Conservation (phyloP, 1,140 invertebrate genomes). For the Hyles vespertilio region DNA sequence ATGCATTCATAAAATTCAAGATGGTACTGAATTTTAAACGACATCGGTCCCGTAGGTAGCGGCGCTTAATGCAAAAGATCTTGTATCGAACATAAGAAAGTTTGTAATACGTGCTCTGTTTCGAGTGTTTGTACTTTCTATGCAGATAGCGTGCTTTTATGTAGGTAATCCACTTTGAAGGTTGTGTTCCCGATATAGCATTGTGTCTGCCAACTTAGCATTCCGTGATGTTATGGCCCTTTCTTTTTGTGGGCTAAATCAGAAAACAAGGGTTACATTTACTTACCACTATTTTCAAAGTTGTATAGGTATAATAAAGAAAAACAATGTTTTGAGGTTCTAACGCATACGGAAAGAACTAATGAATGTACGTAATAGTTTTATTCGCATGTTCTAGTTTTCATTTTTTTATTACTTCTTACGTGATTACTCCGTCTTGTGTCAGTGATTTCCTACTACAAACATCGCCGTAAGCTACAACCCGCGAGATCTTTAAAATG, state of each 20-base stretch:
- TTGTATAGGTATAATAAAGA: no score
- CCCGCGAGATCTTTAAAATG: no score
- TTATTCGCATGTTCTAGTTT: slow-evolving; percentile 3
- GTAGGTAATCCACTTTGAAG: slow-evolving; percentile 31
- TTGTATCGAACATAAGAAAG: slow-evolving; percentile 34
- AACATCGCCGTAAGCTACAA: no score
- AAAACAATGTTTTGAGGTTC: no score
- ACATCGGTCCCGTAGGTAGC: neutral
- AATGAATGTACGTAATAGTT: no score
- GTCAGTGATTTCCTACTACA: no score
- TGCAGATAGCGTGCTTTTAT: slow-evolving; percentile 21
- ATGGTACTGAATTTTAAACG: neutral
- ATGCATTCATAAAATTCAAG: no score
- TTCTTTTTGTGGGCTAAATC: slow-evolving; percentile 32
- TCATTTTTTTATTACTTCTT: slow-evolving; percentile 16
- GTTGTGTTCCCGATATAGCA: slow-evolving; percentile 24
- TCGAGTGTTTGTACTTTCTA: slow-evolving; percentile 32
- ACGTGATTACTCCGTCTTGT: slow-evolving; percentile 10
- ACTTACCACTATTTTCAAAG: no score
- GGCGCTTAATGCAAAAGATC: neutral
- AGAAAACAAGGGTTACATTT: neutral
- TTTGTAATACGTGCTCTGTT: slow-evolving; percentile 32
- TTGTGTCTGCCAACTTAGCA: neutral
- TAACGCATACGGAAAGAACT: no score
- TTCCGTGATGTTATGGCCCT: slow-evolving; percentile 17